Conservation (phyloP, 2,888 invertebrate species). For the Ypsolopha scabrella region DNA sequence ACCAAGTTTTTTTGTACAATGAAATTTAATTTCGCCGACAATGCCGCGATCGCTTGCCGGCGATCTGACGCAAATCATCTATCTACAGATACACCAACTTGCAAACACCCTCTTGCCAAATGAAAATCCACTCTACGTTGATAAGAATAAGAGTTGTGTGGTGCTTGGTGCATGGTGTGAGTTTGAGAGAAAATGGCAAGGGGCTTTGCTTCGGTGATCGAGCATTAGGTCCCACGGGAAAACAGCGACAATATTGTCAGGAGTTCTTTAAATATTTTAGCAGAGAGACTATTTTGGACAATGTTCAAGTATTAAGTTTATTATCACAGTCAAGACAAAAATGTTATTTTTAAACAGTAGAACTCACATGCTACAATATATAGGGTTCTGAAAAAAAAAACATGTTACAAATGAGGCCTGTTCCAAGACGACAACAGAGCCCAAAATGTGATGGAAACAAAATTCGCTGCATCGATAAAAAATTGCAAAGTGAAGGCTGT, state of each 20-base stretch:
- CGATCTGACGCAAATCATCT: constrained; percentile 4
- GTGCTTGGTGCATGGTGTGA: not conserved
- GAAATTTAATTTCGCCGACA: constrained; percentile 34
- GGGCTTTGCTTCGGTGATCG: constrained; percentile 30
- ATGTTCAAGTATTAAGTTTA: too few species aligned
- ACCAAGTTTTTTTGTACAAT: constrained; percentile 30
- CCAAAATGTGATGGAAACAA: too few species aligned
- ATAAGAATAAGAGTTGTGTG: not conserved
- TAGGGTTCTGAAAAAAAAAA: too few species aligned
- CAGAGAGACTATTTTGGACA: too few species aligned
- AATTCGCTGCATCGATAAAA: too few species aligned
- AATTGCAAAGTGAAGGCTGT: too few species aligned
- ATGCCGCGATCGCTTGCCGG: constrained; percentile 22
- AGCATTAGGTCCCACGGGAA: constrained; percentile 31
- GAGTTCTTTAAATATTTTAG: too few species aligned
- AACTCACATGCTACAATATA: too few species aligned
- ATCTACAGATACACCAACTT: not conserved
- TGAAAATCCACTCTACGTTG: not conserved
- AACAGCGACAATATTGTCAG: constrained; percentile 13
- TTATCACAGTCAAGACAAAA: too few species aligned
- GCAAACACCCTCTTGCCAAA: not conserved
- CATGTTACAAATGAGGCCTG: too few species aligned
- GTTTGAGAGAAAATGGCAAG: constrained; percentile 4
- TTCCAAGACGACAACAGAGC: too few species aligned
- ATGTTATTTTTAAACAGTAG: too few species aligned